Evolutionary conservation across 2,113 vertebrate genomes (phyloP).

Genomic region (Chlamydotis undulata): DNA sequence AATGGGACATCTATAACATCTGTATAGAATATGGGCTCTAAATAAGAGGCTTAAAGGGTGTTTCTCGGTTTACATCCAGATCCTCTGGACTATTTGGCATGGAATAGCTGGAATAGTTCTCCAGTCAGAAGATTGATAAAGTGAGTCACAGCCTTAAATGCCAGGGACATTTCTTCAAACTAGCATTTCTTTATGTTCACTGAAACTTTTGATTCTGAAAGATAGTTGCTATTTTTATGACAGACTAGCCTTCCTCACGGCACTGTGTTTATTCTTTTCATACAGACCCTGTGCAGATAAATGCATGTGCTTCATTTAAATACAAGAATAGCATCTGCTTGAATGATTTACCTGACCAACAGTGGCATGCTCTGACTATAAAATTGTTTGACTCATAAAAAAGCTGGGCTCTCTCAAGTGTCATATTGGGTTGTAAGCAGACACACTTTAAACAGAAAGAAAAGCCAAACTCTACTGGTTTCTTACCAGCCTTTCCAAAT

Average conservation of each 20-base stretch:
- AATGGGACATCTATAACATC: neutral
- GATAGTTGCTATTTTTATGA: neutral
- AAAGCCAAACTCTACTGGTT: neutral
- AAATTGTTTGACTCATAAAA: neutral
- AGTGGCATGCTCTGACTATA: neutral
- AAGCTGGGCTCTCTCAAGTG: neutral
- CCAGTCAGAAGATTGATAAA: neutral
- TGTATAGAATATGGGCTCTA: neutral
- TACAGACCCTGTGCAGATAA: neutral
- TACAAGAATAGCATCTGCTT: neutral
- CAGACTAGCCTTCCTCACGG: neutral
- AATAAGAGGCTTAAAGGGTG: neutral
- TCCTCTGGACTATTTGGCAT: neutral
- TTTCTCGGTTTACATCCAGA: neutral
- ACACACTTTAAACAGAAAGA: neutral
- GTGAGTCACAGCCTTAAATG: slow-evolving; percentile 17
- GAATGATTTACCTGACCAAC: neutral
- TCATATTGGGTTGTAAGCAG: neutral
- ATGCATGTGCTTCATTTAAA: neutral
- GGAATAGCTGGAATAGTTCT: neutral
- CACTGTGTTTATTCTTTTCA: neutral
- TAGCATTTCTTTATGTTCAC: neutral
- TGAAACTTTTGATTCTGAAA: neutral
- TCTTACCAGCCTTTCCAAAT: neutral
- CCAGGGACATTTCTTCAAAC: neutral